Conservation (phyloP, 2,113 vertebrate genomes). For the Lamprotornis superbus region DNA sequence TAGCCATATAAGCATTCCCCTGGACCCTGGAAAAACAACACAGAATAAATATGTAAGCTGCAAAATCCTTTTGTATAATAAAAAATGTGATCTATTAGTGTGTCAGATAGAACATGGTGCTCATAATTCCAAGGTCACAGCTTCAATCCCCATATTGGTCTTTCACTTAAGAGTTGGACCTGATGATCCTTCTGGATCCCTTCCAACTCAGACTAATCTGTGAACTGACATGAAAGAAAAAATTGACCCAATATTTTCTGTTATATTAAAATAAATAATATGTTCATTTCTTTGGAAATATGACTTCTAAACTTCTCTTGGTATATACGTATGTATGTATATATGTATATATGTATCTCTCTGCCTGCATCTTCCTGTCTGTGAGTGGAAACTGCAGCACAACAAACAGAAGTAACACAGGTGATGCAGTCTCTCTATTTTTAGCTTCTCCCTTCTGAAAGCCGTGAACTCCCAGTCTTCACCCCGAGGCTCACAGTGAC, state of each 20-base stretch:
- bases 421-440: not conserved
- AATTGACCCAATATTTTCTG: not conserved
- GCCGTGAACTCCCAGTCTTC: not conserved
- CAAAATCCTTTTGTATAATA: not conserved
- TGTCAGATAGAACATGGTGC: not conserved
- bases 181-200: not conserved
- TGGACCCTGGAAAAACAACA: not conserved
- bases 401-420: not conserved
- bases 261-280: not conserved
- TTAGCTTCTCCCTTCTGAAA: not conserved
- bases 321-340: not conserved
- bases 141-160: not conserved
- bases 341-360: not conserved
- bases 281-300: not conserved
- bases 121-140: not conserved
- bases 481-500: not conserved
- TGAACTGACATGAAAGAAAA: not conserved
- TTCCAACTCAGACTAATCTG: not conserved
- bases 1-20: not conserved
- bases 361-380: not conserved
- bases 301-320: not conserved
- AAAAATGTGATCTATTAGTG: not conserved
- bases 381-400: not conserved
- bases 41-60: not conserved
- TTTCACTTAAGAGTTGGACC: not conserved